Conservation (phyloP, 1,140 invertebrate species). For the Pogonomyrmex californicus region DNA sequence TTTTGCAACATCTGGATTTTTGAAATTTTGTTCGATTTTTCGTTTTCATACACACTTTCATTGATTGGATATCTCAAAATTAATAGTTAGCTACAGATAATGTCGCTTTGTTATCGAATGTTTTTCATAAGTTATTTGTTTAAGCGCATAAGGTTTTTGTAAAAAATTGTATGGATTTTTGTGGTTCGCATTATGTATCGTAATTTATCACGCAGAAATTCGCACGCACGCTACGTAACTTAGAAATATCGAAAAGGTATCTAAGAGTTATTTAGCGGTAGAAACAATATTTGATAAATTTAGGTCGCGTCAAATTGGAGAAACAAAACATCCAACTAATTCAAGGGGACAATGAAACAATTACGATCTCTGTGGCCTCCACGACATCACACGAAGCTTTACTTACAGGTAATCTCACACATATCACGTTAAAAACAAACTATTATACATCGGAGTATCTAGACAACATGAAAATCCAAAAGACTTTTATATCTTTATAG, state of each 20-base stretch:
- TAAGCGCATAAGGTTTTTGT: background rate
- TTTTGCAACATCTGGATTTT: conserved; percentile 7
- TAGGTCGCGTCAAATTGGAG: conserved; percentile 86
- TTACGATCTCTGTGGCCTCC: conserved; percentile 89
- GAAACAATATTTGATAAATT: conserved; percentile 84
- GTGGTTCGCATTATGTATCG: conserved; percentile 1
- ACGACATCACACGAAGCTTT: conserved; percentile 88
- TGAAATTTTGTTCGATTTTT: conserved; percentile 18
- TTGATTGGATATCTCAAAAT: background rate
- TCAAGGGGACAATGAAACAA: conserved; percentile 88
- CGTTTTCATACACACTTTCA: background rate
- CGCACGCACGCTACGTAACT: conserved; percentile 18
- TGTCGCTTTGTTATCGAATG: background rate
- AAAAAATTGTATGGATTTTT: background rate
- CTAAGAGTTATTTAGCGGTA: conserved; percentile 57
- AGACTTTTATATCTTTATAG: background rate
- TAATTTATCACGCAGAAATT: conserved; percentile 24
- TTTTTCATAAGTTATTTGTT: background rate
- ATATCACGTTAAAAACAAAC: conserved; percentile 34
- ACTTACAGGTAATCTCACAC: conserved; percentile 87
- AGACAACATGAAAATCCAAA: conserved; percentile 13
- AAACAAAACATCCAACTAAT: conserved; percentile 88
- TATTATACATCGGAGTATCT: conserved; percentile 9
- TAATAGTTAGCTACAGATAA: background rate
- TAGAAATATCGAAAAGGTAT: conserved; percentile 16